Base-by-base conservation (phyloP, 2,113 vertebrate species). In the Gobiocypris rarus region DNA sequence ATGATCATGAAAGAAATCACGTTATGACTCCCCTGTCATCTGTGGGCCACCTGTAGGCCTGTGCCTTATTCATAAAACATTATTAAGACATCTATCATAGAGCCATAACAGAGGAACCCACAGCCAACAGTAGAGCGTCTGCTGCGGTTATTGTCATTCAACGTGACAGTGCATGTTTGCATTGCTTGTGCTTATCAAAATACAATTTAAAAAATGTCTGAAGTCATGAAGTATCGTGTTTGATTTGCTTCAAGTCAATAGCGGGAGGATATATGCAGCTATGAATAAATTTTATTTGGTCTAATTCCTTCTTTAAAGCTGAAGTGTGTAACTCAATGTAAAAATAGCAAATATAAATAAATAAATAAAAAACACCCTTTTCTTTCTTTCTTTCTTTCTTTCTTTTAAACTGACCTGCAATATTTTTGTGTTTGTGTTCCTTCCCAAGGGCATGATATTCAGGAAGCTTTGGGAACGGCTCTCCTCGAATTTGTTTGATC, bases 1-100 rank as follows among this genome's bases (percentile, higher is more conserved):
- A 76, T 54, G 38, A 61, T 61, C 76, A 28, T 45, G 15, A 83
- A 54, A 67, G 45, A 65, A 75, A 75, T 52, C 19, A 83, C n/a
- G 43, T 75, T 61, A 45, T 52, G 56, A 52, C 58, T 52, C 45
- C 43, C 34, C 61, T 54, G 79, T 61, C 79, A 83, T 48, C 58
- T 61, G 81, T 50, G 43, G 56, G 71, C 26, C 24, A 41, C 41
- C 56, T 73, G 75, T 61, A 61, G 69, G 52, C 15, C 56, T 75
- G 70, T 9, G 28, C 58, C 22, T 52, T 52, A 75, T 83, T 76
- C 73, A 76, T 76, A 63, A 52, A 34, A 75, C 45, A 75, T 83
- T 76, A 83, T 83, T 76, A 67, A 38, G 71, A 65, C 45, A 83
- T 83, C 45, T 65, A 6, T 65, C 76, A 79, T 19, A 24, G 4